A percentile compares a stretch with the other conserved stretches of the same genome.
These are phyloP conservation scores for Melanostigma gelatinosum DNA, from an alignment of 2,113 vertebrate species.

Conservation along the genomic window DNA sequence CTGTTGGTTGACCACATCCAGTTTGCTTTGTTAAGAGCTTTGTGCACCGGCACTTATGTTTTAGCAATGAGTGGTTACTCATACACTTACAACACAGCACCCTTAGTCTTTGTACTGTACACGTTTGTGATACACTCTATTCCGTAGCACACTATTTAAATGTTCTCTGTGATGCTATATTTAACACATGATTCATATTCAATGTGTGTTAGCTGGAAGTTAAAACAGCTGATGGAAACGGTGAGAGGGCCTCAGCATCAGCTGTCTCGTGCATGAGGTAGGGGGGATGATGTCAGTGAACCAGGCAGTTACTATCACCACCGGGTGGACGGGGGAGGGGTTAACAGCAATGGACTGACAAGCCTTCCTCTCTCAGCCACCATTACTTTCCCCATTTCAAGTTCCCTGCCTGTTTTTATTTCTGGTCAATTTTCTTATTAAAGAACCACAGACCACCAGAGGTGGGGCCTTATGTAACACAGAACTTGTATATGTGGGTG, in stretches of 20 bases:
- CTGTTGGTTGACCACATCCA: background rate
- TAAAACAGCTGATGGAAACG: constrained; percentile 26
- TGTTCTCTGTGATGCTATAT: background rate
- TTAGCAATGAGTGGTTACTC: constrained; percentile 8
- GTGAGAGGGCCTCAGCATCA: constrained; percentile 33
- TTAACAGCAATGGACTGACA: constrained; percentile 33
- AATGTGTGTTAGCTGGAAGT: background rate
- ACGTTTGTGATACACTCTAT: background rate
- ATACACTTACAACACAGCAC: background rate
- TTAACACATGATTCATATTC: background rate
- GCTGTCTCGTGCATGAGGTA: constrained; percentile 37
- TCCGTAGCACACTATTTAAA: no score
- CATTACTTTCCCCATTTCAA: constrained; percentile 34
- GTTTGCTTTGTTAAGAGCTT: background rate
- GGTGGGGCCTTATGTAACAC: constrained; percentile 37
- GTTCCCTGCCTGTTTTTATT: background rate
- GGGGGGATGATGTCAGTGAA: constrained; percentile 67
- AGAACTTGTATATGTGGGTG: constrained; percentile 32
- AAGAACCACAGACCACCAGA: background rate
- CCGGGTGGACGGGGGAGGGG: constrained; percentile 62
- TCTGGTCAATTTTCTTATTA: background rate
- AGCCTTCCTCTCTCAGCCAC: constrained; percentile 29
- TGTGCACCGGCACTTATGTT: background rate
- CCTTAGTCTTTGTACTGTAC: constrained; percentile 8
- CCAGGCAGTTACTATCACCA: constrained; percentile 65